phyloP scores from a whole-genome alignment of 2,113 vertebrate genomes.

The Axis porcinus region DNA sequence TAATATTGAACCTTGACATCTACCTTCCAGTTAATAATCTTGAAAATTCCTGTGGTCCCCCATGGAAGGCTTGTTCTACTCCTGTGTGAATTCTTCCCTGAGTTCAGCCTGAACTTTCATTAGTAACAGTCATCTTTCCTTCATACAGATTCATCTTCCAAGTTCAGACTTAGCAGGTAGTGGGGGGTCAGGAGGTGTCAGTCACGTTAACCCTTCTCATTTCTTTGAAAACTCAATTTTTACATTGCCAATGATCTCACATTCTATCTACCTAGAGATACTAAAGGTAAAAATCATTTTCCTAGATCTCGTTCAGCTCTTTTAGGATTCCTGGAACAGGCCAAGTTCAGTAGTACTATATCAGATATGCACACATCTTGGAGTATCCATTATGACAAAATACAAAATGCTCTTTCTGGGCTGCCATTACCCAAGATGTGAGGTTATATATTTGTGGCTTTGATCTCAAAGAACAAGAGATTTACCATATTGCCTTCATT shows the following conservation, averaged over 20 bases:
- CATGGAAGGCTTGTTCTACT: not conserved
- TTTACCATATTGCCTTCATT: not conserved
- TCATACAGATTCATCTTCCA: not conserved
- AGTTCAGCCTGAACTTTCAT: not conserved
- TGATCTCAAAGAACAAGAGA: not conserved
- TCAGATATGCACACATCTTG: not conserved
- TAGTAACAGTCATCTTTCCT: not conserved
- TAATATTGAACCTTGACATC: not conserved
- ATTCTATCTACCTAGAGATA: not conserved
- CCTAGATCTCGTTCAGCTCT: not conserved
- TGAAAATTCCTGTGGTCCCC: not conserved
- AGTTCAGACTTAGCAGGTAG: not conserved
- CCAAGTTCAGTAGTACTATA: not conserved
- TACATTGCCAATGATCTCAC: not conserved
- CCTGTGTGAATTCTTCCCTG: not conserved
- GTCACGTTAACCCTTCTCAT: not conserved
- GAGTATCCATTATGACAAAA: not conserved
- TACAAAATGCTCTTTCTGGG: not conserved
- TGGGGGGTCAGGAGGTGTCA: accelerated
- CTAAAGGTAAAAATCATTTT: not conserved
- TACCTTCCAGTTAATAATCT: not conserved
- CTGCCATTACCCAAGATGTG: not conserved
- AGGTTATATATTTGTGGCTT: not conserved
- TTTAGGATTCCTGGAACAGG: not conserved
- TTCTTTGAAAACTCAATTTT: not conserved